Evolutionary conservation across 2,888 invertebrate genomes (phyloP), one percentile per base, ranked within the genome.

Genomic region (Lasius fuliginosus): DNA sequence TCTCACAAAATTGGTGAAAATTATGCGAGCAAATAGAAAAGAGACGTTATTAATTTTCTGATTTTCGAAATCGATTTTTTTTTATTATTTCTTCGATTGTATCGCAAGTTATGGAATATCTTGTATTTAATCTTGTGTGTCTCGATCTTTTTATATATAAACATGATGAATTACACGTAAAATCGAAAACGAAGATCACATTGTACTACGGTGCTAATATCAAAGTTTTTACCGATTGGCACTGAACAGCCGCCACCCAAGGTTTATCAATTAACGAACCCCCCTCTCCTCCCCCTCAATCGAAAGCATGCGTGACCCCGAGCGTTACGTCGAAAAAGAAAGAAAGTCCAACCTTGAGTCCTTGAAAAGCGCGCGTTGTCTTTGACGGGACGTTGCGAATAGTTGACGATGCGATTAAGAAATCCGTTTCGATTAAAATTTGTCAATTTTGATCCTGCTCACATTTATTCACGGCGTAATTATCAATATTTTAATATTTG

Each of bases 191-290:
- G 12, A 58, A 60, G 33, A 58, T 11, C 40, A n/a, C 68, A 5
- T 18, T 4, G n/a, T 9, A 9, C n/a, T 42, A 12, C 30, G 6
- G 30, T 40, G 58, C 30, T 23, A 49, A 0, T 3, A 15, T 27
- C 18, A 18, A 77, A 56, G 40, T 56, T 53, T 36, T 23, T 11
- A 11, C 64, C 23, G 18, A 64, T 49, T 18, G 33, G 33, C 3
- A 27, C 30, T 71, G 42, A 79, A 12, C 23, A 60, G 23, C 33
- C 23, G 23, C 42, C n/a, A n/a, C n/a, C 15, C 74, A 60, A 81
- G 46, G 9, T 81, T 73, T 60, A 4, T 60, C 46, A 60, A 74
- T 74, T 60, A 60, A 60, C 74, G 58, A 69, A 40, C 6, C 4
- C 11, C 30, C 15, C n/a, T n/a, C n/a, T n/a, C 12, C 27, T 4